Conservation (phyloP, 2,797 vertebrate species). For the Ciconia nigra region DNA sequence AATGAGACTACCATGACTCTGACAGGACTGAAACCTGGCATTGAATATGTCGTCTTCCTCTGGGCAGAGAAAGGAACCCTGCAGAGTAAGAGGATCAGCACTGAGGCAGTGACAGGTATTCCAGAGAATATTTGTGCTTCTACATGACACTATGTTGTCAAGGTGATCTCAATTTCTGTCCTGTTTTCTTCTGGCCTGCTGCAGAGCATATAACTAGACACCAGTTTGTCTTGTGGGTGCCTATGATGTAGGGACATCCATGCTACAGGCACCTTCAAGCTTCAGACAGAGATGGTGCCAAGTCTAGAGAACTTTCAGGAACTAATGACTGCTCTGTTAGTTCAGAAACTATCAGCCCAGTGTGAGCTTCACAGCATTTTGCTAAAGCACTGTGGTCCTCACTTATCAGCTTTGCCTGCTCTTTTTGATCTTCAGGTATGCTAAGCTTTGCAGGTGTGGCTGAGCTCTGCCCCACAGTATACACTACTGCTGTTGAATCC, state of each 20-base stretch:
- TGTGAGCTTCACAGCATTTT: background rate
- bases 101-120: conserved; percentile 77
- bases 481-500: background rate
- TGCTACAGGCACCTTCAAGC: background rate
- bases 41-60: conserved; percentile 74
- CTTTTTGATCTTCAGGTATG: background rate
- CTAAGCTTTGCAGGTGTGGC: background rate
- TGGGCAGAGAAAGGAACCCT: conserved; percentile 76
- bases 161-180: background rate
- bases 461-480: background rate
- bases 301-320: background rate
- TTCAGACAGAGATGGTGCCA: background rate
- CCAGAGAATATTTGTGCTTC: background rate
- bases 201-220: background rate
- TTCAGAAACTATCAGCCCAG: background rate
- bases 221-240: background rate
- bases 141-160: background rate
- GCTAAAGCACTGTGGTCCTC: background rate
- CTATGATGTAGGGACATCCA: background rate
- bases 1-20: conserved; percentile 63
- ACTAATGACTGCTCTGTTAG: background rate
- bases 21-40: conserved; percentile 74
- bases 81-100: conserved; percentile 73
- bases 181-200: background rate
- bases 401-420: background rate